These are phyloP conservation scores for Drosophila kanapiae DNA, from an alignment of 1,140 invertebrate genomes.

Conservation along the genomic window DNA sequence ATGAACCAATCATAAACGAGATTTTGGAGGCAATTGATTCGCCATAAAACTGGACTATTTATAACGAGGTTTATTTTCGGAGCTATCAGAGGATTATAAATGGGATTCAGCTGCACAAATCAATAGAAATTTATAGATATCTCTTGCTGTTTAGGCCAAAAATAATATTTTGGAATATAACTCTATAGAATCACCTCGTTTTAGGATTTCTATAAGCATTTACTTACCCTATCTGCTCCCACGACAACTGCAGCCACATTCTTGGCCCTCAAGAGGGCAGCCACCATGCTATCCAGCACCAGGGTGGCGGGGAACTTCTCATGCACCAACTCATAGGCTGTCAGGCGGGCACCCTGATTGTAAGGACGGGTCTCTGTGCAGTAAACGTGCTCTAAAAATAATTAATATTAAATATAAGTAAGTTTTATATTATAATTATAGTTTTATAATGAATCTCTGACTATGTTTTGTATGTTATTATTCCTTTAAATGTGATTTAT, in stretches of 20 bases:
- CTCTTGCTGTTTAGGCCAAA: background rate
- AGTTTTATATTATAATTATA: background rate
- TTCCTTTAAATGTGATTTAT: too few relatives aligned
- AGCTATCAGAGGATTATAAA: background rate
- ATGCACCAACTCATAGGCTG: slow-evolving; percentile 97
- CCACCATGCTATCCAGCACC: slow-evolving; percentile 98
- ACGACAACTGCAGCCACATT: slow-evolving; percentile 93
- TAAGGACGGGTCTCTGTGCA: slow-evolving; percentile 99
- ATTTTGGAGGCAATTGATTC: slow-evolving; percentile 13
- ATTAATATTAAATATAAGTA: background rate
- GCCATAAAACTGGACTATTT: slow-evolving; percentile 7
- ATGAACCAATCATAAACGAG: background rate
- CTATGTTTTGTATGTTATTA: too few relatives aligned
- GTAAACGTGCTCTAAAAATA: slow-evolving; percentile 91
- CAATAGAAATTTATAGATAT: background rate
- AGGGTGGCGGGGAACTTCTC: slow-evolving; percentile 97
- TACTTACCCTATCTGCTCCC: slow-evolving; percentile 93
- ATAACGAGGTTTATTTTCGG: background rate
- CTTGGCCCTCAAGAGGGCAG: slow-evolving; percentile 93
- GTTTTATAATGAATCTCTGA: too few relatives aligned
- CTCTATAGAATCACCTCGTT: background rate
- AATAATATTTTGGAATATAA: background rate
- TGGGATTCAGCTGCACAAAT: background rate
- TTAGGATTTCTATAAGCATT: too few relatives aligned
- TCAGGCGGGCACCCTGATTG: slow-evolving; percentile 97